Evolutionary conservation across 2,888 invertebrate genomes (phyloP), one percentile per base, ranked within the genome.

Genomic region (Lamellibrachia satsuma): DNA sequence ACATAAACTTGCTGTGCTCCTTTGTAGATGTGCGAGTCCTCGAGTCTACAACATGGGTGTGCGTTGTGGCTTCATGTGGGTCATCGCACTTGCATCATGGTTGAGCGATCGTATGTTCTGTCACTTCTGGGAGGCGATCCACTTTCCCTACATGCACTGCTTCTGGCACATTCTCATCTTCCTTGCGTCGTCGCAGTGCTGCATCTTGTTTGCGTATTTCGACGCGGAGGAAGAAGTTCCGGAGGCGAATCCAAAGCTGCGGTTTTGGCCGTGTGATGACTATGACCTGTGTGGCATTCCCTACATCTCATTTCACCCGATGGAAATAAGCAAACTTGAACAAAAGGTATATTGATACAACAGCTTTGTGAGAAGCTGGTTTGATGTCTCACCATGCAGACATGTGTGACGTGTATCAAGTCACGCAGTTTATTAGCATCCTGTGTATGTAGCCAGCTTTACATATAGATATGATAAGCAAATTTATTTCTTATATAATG

Each of bases 121-220:
- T 96, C 98, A 98, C 95, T 97, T 98, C 39, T 98, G 98, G 98
- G 97, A 98, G 1, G 97, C 97, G 22, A 97, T 98, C 15, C 97
- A 98, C 96, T 98, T 98, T 95, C 98, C 98, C 0, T 98, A 98
- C 96, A 97, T 98, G 95, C 98, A 98, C 96, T 98, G 98, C 15
- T 97, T 98, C 39, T 98, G 98, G 98, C 98, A 98, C 96, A 97
- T 98, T 22, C 97, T 98, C 92, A 98, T 98, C 94, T 98, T 98
- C 95, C 98, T 98, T 92, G 97, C 98, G 0, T 97, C 98, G 60
- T 98, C 98, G 95, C 98, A 98, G 7, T 97, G 97, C 22, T 97
- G 98, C 39, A 98, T 98, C 7, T 97, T 98, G 0, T 98, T 98
- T 95, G 98, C 98, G 0, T 98, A 98, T 96, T 98, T 98, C 96